Conservation (phyloP, 2,888 invertebrate genomes). For the Beris chalybata region DNA sequence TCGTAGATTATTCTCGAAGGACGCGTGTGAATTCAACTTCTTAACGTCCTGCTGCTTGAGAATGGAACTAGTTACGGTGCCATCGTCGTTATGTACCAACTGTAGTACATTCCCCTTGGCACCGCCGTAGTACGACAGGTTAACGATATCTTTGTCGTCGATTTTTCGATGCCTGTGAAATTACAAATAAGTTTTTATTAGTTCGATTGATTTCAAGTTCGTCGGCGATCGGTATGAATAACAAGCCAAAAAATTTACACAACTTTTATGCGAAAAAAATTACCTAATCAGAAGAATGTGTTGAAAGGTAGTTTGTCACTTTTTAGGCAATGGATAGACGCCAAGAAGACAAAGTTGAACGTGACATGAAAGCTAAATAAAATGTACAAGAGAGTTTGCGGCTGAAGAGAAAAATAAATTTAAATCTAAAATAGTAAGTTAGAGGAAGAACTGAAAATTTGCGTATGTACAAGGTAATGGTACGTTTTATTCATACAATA, state of each 20-base stretch:
- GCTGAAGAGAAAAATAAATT: constrained; percentile 12
- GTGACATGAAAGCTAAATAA: constrained; percentile 14
- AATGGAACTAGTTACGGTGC: constrained; percentile 59
- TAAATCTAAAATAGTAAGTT: constrained; percentile 5
- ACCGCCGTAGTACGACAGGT: constrained; percentile 71
- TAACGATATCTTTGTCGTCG: constrained; percentile 20
- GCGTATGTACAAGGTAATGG: neutral
- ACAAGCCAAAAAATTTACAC: neutral
- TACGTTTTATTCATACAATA: constrained; percentile 22
- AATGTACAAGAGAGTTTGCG: constrained; percentile 7
- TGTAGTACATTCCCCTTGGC: constrained; percentile 69
- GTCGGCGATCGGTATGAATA: neutral
- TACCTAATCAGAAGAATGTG: constrained; percentile 23
- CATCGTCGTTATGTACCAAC: constrained; percentile 61
- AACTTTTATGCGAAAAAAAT: constrained; percentile 5
- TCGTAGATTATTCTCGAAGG: constrained; percentile 61
- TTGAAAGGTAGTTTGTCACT: neutral
- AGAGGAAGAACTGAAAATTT: constrained; percentile 10
- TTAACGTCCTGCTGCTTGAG: constrained; percentile 45
- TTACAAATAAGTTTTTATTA: constrained; percentile 1
- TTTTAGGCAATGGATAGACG: constrained; percentile 12
- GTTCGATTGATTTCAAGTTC: neutral
- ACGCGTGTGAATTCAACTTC: constrained; percentile 32
- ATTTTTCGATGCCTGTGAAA: constrained; percentile 7
- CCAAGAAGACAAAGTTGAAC: constrained; percentile 17